phyloP scores from a whole-genome alignment of 2,888 invertebrate genomes.

The Branchellion lobata region DNA sequence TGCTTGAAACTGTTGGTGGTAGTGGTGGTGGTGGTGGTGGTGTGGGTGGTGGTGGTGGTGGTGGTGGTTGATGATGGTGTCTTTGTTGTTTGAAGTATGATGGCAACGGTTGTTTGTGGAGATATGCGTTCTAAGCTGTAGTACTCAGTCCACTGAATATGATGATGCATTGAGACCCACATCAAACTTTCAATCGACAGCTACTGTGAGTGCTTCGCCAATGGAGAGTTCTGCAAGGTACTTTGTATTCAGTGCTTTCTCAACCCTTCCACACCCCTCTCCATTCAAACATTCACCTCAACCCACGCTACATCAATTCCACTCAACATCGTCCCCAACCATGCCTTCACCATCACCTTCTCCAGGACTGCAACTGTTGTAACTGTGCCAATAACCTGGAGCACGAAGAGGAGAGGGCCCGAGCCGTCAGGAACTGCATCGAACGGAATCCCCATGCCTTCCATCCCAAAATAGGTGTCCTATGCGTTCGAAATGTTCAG shows the following conservation, averaged over 20 bases:
- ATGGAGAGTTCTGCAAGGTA: conserved; percentile 93
- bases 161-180: no score
- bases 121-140: background rate
- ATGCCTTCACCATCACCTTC: background rate
- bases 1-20: conserved; percentile 81
- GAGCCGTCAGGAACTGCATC: conserved; percentile 88
- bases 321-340: no score
- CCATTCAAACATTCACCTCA: no score
- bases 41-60: no score
- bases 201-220: conserved; percentile 98
- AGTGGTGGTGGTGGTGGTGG: no score
- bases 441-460: conserved; percentile 97
- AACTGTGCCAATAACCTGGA: conserved; percentile 94
- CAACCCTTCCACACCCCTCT: no score
- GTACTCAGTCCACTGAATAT: no score
- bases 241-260: no score
- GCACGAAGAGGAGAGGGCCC: conserved; percentile 88
- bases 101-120: background rate
- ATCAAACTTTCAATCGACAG: conserved; percentile 61
- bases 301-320: no score
- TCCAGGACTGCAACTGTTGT: conserved; percentile 83
- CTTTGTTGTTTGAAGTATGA: background rate
- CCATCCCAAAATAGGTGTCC: conserved; percentile 89
- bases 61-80: no score
- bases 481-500: background rate